A percentile compares a stretch with the other conserved stretches of the same genome.
Conservation (phyloP, 1,140 invertebrate genomes). For the Nasonia vitripennis region DNA sequence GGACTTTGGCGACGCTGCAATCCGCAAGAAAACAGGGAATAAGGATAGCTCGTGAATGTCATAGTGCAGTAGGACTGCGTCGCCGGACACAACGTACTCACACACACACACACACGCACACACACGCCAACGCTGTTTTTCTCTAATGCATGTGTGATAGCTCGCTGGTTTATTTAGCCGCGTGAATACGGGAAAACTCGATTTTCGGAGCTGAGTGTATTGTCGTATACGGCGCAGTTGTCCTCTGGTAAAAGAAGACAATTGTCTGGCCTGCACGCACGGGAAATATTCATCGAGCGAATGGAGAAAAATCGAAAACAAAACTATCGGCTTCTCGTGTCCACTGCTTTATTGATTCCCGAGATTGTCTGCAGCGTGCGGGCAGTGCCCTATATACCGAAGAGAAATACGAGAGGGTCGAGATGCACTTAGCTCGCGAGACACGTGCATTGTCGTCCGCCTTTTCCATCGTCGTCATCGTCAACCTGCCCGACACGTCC, state of each 20-base stretch:
- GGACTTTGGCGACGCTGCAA: slow-evolving; percentile 1
- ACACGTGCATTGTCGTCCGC: slow-evolving; percentile 67
- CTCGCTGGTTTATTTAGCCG: slow-evolving; percentile 32
- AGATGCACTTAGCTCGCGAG: slow-evolving; percentile 63
- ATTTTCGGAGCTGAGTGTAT: slow-evolving; percentile 13
- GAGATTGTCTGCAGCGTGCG: slow-evolving; percentile 26
- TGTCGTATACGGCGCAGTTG: neutral
- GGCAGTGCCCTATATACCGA: neutral
- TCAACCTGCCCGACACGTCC: slow-evolving; percentile 37
- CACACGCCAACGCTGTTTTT: neutral
- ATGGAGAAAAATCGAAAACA: neutral
- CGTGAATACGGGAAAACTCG: neutral
- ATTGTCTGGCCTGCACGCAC: neutral
- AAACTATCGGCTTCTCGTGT: neutral
- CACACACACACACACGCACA: no score
- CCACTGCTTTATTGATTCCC: slow-evolving; percentile 55
- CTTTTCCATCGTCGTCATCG: slow-evolving; percentile 54
- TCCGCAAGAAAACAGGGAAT: slow-evolving; percentile 37
- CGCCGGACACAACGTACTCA: neutral
- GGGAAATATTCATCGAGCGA: neutral
- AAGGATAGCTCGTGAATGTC: slow-evolving; percentile 44
- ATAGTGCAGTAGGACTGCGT: slow-evolving; percentile 6
- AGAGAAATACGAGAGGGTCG: neutral
- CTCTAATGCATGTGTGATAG: slow-evolving; percentile 42
- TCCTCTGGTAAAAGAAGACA: neutral